phyloP scores from a whole-genome alignment of 2,888 invertebrate species.

The Eupithecia vulgata region DNA sequence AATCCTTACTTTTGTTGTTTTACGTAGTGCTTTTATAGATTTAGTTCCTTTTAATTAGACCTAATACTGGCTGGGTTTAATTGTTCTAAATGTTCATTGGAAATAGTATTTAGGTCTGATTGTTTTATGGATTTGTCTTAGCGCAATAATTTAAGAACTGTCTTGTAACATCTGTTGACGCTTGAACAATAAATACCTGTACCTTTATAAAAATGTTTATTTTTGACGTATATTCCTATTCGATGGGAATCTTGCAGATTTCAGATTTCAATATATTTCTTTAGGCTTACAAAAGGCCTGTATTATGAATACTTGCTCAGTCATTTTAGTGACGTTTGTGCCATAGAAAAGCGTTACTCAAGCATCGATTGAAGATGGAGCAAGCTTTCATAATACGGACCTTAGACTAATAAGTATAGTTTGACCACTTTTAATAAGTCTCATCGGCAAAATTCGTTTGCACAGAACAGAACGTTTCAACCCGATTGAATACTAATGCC shows the following conservation, averaged over 20 bases:
- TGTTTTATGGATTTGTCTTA: conserved; percentile 70
- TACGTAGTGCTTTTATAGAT: conserved; percentile 46
- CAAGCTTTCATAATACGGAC: too few relatives aligned
- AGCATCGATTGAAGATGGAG: too few relatives aligned
- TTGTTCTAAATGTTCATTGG: conserved; percentile 54
- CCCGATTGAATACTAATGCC: too few relatives aligned
- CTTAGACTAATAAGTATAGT: too few relatives aligned
- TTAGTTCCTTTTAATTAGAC: conserved; percentile 57
- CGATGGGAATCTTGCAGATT: background rate
- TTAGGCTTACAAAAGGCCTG: too few relatives aligned
- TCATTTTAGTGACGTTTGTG: too few relatives aligned
- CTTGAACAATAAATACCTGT: conserved; percentile 83
- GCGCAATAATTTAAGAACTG: conserved; percentile 67
- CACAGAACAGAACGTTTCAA: too few relatives aligned
- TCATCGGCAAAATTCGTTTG: too few relatives aligned
- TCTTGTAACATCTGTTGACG: conserved; percentile 79
- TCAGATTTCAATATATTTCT: too few relatives aligned
- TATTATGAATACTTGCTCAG: too few relatives aligned
- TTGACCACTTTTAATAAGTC: too few relatives aligned
- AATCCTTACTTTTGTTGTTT: conserved; percentile 32
- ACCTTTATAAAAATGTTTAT: conserved; percentile 67
- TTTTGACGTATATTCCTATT: conserved; percentile 43
- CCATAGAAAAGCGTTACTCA: too few relatives aligned
- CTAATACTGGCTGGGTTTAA: conserved; percentile 69
- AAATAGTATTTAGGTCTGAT: conserved; percentile 63